phyloP scores from a whole-genome alignment of 2,113 vertebrate species.

The Ailurus styani region DNA sequence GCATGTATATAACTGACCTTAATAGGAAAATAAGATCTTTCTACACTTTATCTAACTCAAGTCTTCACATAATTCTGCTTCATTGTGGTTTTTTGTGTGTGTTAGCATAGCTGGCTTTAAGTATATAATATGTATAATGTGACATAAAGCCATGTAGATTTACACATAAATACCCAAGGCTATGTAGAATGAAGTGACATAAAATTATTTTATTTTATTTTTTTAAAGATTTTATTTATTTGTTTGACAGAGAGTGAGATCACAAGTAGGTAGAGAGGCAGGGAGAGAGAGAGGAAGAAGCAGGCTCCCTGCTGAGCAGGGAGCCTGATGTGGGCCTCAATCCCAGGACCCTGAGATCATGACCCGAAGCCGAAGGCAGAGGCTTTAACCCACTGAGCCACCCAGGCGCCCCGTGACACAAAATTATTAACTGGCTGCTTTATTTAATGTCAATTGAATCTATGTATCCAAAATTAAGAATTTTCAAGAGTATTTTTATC shows the following conservation, averaged over 20 bases:
- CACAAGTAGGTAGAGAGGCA: no score
- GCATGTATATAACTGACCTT: constrained; percentile 56
- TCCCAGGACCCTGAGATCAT: no score
- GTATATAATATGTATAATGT: neutral
- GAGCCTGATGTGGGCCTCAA: no score
- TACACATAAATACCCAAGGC: neutral
- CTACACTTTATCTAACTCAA: constrained; percentile 56
- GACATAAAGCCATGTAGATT: neutral
- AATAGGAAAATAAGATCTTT: constrained; percentile 73
- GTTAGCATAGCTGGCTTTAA: neutral
- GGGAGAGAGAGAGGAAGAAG: no score
- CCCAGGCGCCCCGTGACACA: no score
- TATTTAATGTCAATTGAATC: neutral
- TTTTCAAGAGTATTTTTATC: neutral
- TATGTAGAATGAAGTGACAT: neutral
- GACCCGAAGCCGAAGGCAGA: no score
- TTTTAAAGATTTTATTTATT: no score
- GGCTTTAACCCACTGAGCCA: no score
- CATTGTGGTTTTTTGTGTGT: neutral
- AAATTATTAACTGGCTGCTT: neutral
- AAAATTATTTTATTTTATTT: no score
- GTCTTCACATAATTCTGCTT: constrained; percentile 17
- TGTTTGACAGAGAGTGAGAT: no score
- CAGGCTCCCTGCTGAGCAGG: no score
- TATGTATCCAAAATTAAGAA: neutral